Evolutionary conservation across 2,797 vertebrate species (phyloP).

Genomic region (Lepilemur septentrionalis): DNA sequence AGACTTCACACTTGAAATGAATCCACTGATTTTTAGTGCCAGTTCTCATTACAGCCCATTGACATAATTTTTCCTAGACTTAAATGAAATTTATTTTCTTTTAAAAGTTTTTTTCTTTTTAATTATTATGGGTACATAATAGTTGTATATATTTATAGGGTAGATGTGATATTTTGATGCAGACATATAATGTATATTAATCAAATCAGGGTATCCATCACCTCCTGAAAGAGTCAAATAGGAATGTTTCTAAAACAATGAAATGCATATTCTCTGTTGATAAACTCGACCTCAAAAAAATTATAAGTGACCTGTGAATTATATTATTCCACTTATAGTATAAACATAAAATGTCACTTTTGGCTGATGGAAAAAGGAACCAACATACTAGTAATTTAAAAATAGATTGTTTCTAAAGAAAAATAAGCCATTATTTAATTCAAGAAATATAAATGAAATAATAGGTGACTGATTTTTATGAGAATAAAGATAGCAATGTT

Average conservation of each 20-base stretch:
- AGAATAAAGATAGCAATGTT: constrained; percentile 6
- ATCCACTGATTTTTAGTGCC: not conserved
- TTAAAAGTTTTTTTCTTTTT: too few relatives aligned
- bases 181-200: too few relatives aligned
- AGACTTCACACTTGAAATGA: not conserved
- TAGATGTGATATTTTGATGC: too few relatives aligned
- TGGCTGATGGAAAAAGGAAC: not conserved
- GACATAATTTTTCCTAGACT: not conserved
- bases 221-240: too few relatives aligned
- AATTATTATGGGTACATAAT: too few relatives aligned
- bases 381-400: not conserved
- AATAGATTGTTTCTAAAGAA: not conserved
- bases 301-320: not conserved
- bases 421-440: not conserved
- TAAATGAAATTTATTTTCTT: not conserved
- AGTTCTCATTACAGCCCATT: not conserved
- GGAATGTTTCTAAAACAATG: too few relatives aligned
- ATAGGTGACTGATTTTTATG: not conserved
- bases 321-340: not conserved
- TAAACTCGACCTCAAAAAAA: not conserved
- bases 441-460: not conserved
- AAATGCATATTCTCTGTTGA: not conserved
- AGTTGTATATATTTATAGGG: too few relatives aligned
- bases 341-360: not conserved
- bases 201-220: too few relatives aligned